Evolutionary conservation across 2,113 vertebrate genomes (phyloP).

Genomic region (Siniperca knerii): DNA sequence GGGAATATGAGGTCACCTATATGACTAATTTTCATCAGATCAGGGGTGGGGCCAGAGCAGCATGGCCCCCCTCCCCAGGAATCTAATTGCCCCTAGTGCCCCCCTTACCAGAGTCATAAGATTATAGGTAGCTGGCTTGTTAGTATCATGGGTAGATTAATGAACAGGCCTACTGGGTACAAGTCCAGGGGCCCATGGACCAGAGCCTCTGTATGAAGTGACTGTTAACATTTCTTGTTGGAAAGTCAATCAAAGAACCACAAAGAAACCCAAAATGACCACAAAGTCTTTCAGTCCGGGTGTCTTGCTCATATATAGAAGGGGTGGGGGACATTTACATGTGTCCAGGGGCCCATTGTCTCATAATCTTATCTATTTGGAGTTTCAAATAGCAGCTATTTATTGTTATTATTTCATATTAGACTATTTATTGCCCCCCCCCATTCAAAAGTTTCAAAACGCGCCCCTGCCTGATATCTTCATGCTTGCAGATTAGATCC

Average conservation of each 20-base stretch:
- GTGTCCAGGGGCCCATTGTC: background rate
- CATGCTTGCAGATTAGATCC: slow-evolving; percentile 35
- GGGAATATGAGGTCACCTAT: slow-evolving; percentile 21
- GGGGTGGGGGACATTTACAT: background rate
- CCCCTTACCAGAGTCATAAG: background rate
- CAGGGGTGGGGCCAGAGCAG: background rate
- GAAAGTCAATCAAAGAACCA: background rate
- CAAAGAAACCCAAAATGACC: background rate
- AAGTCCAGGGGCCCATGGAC: too few relatives aligned
- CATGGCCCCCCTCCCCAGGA: too few relatives aligned
- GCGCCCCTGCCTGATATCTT: background rate
- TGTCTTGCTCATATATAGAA: background rate
- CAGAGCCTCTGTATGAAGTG: background rate
- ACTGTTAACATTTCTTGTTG: background rate
- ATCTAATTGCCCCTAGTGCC: too few relatives aligned
- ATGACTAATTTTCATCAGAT: slow-evolving; percentile 10
- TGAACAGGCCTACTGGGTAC: background rate
- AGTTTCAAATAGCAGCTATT: background rate
- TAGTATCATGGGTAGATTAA: too few relatives aligned
- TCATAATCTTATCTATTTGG: background rate
- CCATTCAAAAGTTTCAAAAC: background rate
- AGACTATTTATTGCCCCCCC: background rate
- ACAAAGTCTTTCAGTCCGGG: background rate
- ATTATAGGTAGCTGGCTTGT: background rate
- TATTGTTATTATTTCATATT: background rate